Evolutionary conservation across 2,888 invertebrate genomes (phyloP).

Genomic region (Drosophila multiciliata): DNA sequence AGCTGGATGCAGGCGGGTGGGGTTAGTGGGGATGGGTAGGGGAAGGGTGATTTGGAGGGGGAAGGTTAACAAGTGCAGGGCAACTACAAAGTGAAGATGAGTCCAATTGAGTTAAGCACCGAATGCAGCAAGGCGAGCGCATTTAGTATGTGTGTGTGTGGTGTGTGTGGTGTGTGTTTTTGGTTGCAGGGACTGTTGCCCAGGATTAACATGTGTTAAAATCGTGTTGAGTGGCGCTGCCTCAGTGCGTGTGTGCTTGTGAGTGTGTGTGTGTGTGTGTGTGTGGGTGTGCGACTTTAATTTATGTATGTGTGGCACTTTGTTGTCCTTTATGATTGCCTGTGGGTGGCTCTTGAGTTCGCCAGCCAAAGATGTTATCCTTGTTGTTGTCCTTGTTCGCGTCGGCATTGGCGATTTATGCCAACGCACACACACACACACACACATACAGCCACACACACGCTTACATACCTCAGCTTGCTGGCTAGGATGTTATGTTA

Average conservation of each 20-base stretch:
- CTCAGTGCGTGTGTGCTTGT: constrained; percentile 6
- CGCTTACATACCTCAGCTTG: constrained; percentile 9
- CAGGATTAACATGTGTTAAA: constrained; percentile 77
- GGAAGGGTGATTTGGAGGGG: not conserved
- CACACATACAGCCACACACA: constrained; percentile 8
- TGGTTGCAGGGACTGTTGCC: constrained; percentile 11
- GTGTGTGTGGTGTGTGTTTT: constrained; percentile 24
- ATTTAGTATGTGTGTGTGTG: constrained; percentile 32
- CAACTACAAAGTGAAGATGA: constrained; percentile 54
- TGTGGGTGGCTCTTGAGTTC: constrained; percentile 51
- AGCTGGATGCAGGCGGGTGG: not conserved
- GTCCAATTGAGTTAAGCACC: constrained; percentile 74
- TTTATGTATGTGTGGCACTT: constrained; percentile 77
- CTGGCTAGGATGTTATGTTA: constrained; percentile 61
- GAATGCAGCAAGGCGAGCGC: constrained; percentile 42
- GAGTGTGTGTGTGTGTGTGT: not conserved
- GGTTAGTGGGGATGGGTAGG: not conserved
- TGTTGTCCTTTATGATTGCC: constrained; percentile 75
- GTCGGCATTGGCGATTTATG: constrained; percentile 58
- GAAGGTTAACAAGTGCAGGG: constrained; percentile 39
- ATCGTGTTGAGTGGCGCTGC: constrained; percentile 70
- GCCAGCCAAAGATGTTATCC: constrained; percentile 56
- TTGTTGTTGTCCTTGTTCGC: constrained; percentile 43
- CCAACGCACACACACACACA: constrained; percentile 36
- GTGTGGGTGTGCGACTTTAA: constrained; percentile 57